Evolutionary conservation across 1,140 invertebrate species (phyloP), one percentile per base, ranked within the genome.

Genomic region (Macrobrachium nipponense): DNA sequence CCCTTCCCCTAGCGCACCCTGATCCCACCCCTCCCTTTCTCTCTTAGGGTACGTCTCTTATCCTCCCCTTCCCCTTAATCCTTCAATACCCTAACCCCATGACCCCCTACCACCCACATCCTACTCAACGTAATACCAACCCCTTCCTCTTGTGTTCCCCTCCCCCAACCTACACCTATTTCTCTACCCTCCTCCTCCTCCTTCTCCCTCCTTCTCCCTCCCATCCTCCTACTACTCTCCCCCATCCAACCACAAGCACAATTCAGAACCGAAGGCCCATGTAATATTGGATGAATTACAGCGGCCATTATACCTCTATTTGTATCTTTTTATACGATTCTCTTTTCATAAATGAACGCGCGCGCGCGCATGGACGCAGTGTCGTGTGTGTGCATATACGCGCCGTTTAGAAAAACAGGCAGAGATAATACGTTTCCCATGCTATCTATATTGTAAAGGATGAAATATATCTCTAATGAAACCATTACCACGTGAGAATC

Each of bases 231-330:
- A n/a, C n/a, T n/a, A 23, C 58, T 18, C 58, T 36, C 61, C 43
- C 61, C 4, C 64, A 51, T 23, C 36, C 43, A 11, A n/a, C 64
- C 18, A 6, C 15, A 17, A 15, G 17, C 64, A 66, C 18, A 60
- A 66, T 58, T 72, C 66, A 72, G 36, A 72, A 73, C 80, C 60
- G 43, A 73, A 66, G 61, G 70, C 14, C 58, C 51, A 51, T 51
- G 51, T 51, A 51, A 82, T 70, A 82, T 82, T 73, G 59, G 80
- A 73, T 73, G 80, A 75, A 70, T 23, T 59, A n/a, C 17, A 75
- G 58, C 12, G 43, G 36, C 68, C 80, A 82, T 73, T 73, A 82
- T 82, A 82, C 80, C 72, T 70, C 51, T 12, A 51, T 51, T 51
- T 51, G 51, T 51, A 51, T 51, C 51, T 51, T 51, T 51, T 51